A percentile compares a stretch with the other conserved stretches of the same genome.
These are phyloP conservation scores for Epistrophella euchroma DNA, from an alignment of 2,888 invertebrate species.

Conservation along the genomic window DNA sequence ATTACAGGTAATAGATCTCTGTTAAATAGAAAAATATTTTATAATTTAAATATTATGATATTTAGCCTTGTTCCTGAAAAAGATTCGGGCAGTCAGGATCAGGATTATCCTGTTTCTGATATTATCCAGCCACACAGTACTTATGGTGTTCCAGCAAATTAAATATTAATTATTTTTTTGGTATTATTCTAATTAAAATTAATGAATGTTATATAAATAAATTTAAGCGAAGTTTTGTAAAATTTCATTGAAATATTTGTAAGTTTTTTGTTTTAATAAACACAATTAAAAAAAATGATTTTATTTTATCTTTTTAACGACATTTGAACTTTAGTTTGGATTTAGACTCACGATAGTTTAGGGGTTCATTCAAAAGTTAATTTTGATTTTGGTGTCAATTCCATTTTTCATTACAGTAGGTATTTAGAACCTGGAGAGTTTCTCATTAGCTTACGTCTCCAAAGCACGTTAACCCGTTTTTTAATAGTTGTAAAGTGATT, in stretches of 20 bases:
- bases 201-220: background rate
- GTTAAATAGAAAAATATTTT: background rate
- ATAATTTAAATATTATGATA: background rate
- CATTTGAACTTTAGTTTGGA: background rate
- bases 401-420: no score
- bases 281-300: background rate
- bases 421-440: no score
- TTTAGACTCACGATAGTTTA: no score
- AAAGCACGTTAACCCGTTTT: no score
- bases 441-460: no score
- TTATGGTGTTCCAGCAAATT: conserved; percentile 60
- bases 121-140: conserved; percentile 38
- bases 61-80: conserved; percentile 5
- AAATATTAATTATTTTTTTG: background rate
- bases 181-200: background rate
- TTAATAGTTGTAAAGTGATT: no score
- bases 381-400: no score
- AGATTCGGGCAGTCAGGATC: background rate
- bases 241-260: background rate
- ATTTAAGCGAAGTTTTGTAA: background rate
- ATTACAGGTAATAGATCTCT: conserved; percentile 18
- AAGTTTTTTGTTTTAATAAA: background rate
- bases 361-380: no score
- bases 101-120: conserved; percentile 24
- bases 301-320: background rate